Base-by-base conservation (phyloP, 1,140 invertebrate species). In the Bradysia coprophila region DNA sequence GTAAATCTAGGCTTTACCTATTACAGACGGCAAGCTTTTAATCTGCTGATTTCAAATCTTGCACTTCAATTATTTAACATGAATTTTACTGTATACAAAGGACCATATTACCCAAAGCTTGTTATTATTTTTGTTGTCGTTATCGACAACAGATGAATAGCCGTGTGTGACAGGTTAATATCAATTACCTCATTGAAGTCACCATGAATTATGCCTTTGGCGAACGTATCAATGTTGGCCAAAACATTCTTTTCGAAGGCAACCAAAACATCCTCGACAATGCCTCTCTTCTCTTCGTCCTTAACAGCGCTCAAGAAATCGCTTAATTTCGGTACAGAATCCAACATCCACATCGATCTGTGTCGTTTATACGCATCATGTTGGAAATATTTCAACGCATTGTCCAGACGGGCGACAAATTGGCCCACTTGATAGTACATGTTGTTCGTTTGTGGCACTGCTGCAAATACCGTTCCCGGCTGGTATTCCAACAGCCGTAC, bases 161-260 rank as follows among this genome's bases (percentile, higher is more conserved):
- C n/a, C n/a, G n/a, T n/a, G n/a, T n/a, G n/a, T n/a, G n/a, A n/a
- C n/a, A n/a, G n/a, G n/a, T n/a, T n/a, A n/a, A n/a, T n/a, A n/a
- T n/a, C n/a, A n/a, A n/a, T n/a, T n/a, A n/a, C n/a, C n/a, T 92
- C 87, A 53, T 93, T 93, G 23, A 87, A 66, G 56, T 93, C 89
- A 3, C 88, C 90, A 52, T 93, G 89, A 43, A 94, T 79, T 11
- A 86, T 67, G 33, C 84, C 82, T 58, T 65, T 69, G 40, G 75
- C 72, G 21, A 89, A 57, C 2, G 65, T 58, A 1, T 69, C 50
- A 3, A 67, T 54, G 2, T 63, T 53, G 2, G 66, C 63, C 0
- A 81, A 45, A 1, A 90, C 74, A 1, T 70, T 62, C 4, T 65
- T 54, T 40, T 78, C 70, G 54, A 85, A 90, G 18, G 66, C 62